These are phyloP conservation scores for Pissodes strobi DNA, from an alignment of 1,140 invertebrate species.

Conservation along the genomic window DNA sequence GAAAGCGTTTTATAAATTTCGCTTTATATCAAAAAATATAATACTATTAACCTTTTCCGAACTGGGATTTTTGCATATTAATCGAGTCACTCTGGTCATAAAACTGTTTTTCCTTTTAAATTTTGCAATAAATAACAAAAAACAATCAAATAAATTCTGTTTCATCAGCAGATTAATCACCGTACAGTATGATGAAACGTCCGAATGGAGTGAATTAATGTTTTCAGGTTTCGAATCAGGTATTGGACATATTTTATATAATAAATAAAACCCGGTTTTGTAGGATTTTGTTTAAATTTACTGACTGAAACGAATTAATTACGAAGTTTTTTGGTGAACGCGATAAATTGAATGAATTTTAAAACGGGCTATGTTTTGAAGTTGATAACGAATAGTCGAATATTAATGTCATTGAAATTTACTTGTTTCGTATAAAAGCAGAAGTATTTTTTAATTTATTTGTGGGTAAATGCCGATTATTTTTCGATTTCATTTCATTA, in stretches of 20 bases:
- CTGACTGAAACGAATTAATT: slow-evolving; percentile 30
- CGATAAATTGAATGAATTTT: slow-evolving; percentile 27
- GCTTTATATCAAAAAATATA: not conserved
- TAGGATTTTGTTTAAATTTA: slow-evolving; percentile 35
- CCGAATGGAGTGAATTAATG: slow-evolving; percentile 35
- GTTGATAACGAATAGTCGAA: slow-evolving; percentile 10
- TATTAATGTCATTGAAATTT: slow-evolving; percentile 1
- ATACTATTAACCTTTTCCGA: slow-evolving; percentile 25
- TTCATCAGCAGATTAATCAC: slow-evolving; percentile 37
- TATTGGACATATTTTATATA: slow-evolving; percentile 34
- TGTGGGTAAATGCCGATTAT: no score
- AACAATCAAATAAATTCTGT: slow-evolving; percentile 37
- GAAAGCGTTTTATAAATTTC: not conserved
- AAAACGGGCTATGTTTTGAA: not conserved
- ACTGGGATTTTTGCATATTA: slow-evolving; percentile 32
- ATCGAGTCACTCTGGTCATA: slow-evolving; percentile 26
- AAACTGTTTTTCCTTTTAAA: slow-evolving; percentile 35
- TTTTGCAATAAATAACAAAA: slow-evolving; percentile 35
- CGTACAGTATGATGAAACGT: slow-evolving; percentile 36
- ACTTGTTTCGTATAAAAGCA: not conserved
- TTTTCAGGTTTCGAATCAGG: slow-evolving; percentile 31
- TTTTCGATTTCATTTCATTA: no score
- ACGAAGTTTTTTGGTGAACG: slow-evolving; percentile 22
- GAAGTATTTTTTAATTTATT: slow-evolving; percentile 1
- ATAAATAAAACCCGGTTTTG: slow-evolving; percentile 31